phyloP scores from a whole-genome alignment of 2,888 invertebrate genomes.

The Chrysolina haemoptera region DNA sequence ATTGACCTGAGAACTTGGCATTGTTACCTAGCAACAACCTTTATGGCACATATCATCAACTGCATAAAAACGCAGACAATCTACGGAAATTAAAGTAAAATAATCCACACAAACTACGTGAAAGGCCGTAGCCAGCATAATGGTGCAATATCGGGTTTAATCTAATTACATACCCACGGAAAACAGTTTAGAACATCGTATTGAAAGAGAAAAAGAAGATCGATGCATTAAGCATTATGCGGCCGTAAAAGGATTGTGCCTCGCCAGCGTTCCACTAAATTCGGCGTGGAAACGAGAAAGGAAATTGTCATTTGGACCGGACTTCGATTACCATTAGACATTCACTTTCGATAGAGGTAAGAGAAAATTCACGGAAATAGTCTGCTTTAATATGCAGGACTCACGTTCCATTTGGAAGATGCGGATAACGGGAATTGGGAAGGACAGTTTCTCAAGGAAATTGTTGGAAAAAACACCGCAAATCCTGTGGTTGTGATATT shows the following conservation, averaged over 20 bases:
- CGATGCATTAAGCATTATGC: conserved; percentile 29
- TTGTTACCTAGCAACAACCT: no score
- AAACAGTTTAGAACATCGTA: conserved; percentile 29
- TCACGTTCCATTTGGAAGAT: background rate
- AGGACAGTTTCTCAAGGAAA: no score
- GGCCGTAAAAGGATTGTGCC: conserved; percentile 37
- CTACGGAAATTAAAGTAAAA: conserved; percentile 20
- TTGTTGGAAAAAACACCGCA: no score
- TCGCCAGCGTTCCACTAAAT: conserved; percentile 29
- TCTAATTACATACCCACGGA: conserved; percentile 31
- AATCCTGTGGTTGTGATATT: no score
- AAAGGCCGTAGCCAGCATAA: conserved; percentile 2
- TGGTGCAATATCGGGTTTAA: conserved; percentile 32
- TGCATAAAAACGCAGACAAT: background rate
- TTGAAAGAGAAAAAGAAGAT: conserved; percentile 27
- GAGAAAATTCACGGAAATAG: background rate
- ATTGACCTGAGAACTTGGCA: no score
- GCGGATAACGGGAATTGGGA: background rate
- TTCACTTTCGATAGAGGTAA: conserved; percentile 3
- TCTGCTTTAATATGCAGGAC: background rate
- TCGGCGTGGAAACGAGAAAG: conserved; percentile 17
- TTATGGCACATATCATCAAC: no score
- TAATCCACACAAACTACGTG: conserved; percentile 5
- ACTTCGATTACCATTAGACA: conserved; percentile 12
- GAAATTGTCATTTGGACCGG: conserved; percentile 18